A percentile compares a stretch with the other conserved stretches of the same genome.
phyloP scores from a whole-genome alignment of 2,888 invertebrate species.

The Notodonta dromedarius region DNA sequence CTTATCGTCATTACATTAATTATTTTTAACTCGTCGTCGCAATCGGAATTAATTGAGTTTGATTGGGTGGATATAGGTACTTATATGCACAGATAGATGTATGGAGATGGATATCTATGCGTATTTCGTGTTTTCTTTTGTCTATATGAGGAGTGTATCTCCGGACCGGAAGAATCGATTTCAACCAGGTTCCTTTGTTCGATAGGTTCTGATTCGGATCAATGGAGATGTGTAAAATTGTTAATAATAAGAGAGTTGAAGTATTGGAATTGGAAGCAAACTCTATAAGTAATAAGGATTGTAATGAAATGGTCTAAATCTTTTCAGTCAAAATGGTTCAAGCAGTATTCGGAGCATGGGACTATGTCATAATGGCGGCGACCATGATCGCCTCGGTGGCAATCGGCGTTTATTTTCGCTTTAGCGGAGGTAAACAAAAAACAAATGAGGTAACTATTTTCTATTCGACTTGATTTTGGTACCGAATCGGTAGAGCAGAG shows the following conservation, averaged over 20 bases:
- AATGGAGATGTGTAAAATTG: no score
- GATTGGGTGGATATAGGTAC: background rate
- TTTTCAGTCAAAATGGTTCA: conserved; percentile 49
- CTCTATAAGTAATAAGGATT: no score
- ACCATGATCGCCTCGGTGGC: conserved; percentile 89
- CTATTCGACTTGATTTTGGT: no score
- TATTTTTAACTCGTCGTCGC: background rate
- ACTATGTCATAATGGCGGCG: conserved; percentile 89
- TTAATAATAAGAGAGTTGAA: no score
- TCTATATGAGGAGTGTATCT: no score
- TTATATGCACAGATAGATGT: background rate
- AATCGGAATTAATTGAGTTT: background rate
- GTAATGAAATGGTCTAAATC: no score
- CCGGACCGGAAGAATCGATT: no score
- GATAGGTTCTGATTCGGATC: no score
- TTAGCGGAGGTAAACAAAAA: conserved; percentile 93
- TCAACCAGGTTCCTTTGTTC: no score
- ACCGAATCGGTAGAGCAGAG: no score
- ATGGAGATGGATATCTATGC: background rate
- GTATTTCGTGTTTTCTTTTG: no score
- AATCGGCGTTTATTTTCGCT: conserved; percentile 93
- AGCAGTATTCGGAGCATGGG: conserved; percentile 85
- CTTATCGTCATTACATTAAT: background rate
- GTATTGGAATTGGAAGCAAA: no score
- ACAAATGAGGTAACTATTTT: conserved; percentile 87